Evolutionary conservation across 2,888 invertebrate genomes (phyloP).

Genomic region (Melinopterus prodromus): DNA sequence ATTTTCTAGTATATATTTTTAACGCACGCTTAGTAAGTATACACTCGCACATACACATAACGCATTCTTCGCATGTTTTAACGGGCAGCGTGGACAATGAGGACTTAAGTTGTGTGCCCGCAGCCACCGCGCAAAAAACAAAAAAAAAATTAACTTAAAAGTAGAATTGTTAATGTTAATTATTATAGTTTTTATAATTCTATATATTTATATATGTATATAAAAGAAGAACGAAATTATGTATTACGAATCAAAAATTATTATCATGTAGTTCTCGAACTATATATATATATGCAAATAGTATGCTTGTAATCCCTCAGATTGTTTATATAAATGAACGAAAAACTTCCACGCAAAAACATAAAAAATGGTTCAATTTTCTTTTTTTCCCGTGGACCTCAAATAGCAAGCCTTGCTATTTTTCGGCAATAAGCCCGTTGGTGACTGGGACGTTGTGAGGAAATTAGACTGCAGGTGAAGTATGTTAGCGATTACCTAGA

Average conservation of each 20-base stretch:
- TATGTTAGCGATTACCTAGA: conserved; percentile 60
- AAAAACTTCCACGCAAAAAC: not conserved
- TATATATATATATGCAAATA: not conserved
- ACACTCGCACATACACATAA: conserved; percentile 4
- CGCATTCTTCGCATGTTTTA: not conserved
- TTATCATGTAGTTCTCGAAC: not conserved
- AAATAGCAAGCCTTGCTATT: conserved; percentile 18
- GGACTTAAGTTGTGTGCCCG: conserved; percentile 4
- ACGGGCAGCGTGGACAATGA: not conserved
- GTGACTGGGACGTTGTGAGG: conserved; percentile 13
- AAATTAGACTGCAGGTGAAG: conserved; percentile 38
- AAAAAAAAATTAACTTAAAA: not conserved
- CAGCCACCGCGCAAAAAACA: not conserved
- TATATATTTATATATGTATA: not conserved
- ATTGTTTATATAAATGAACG: not conserved
- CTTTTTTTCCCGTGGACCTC: not conserved
- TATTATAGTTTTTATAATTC: not conserved
- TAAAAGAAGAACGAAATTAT: not conserved
- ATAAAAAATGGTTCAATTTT: not conserved
- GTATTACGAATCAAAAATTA: not conserved
- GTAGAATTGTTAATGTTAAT: not conserved
- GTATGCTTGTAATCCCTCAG: not conserved
- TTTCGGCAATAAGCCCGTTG: conserved; percentile 11
- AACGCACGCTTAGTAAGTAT: not conserved
- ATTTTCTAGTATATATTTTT: conserved; percentile 7